Percentiles rank a stretch among this genome's conserved stretches.
Conservation (phyloP, 64 coral and sea anemone genomes). For the Hydrozoanthus tunicans region DNA sequence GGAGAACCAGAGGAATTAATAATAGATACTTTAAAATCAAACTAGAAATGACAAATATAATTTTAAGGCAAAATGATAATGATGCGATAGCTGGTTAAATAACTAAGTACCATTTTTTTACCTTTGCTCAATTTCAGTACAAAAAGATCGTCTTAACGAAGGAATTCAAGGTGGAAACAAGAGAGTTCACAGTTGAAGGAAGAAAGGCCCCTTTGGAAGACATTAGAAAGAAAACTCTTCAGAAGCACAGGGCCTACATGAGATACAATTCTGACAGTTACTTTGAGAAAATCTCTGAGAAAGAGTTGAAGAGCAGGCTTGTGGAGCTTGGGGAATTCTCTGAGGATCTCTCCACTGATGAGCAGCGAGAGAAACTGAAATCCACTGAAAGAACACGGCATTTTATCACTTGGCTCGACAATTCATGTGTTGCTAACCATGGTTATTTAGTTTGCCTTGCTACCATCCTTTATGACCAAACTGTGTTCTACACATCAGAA, state of each 20-base stretch:
- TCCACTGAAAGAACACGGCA: slow-evolving; percentile 33
- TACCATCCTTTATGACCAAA: slow-evolving; percentile 31
- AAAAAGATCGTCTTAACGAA: slow-evolving; percentile 30
- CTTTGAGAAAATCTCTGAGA: not conserved
- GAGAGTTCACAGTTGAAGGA: slow-evolving; percentile 27
- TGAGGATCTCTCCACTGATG: slow-evolving; percentile 11
- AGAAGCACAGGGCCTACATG: slow-evolving; percentile 21
- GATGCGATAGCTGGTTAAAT: not conserved
- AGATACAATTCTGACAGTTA: slow-evolving; percentile 19
- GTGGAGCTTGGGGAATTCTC: slow-evolving; percentile 28
- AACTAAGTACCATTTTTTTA: not conserved
- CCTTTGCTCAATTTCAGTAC: slow-evolving; percentile 13
- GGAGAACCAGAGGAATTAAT: no score
- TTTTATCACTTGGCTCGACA: slow-evolving; percentile 20
- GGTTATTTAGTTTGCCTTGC: slow-evolving; percentile 18
- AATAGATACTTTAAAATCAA: no score
- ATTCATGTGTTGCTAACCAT: slow-evolving; percentile 30
- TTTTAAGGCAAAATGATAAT: slow-evolving; percentile 7
- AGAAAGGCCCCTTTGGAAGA: slow-evolving; percentile 34
- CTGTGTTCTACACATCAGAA: slow-evolving; percentile 20
- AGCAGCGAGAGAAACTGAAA: not conserved
- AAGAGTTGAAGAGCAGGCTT: slow-evolving; percentile 9
- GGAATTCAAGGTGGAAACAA: slow-evolving; percentile 9
- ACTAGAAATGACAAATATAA: not conserved
- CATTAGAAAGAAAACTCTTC: slow-evolving; percentile 16